A percentile compares a stretch with the other conserved stretches of the same genome.
Conservation (phyloP, 2,113 vertebrate species). For the Taxidea taxus region DNA sequence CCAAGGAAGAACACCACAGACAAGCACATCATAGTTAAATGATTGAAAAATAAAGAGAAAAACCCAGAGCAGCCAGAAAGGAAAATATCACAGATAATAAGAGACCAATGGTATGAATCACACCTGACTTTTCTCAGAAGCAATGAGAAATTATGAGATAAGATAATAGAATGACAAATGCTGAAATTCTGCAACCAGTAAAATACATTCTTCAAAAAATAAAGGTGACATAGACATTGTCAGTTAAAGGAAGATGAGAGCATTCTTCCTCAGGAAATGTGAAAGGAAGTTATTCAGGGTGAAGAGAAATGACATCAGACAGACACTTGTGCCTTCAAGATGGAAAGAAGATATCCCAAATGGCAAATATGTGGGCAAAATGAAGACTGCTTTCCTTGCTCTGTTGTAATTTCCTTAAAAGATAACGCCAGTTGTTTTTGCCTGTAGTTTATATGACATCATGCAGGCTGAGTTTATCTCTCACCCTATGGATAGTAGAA, state of each 20-base stretch:
- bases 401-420: constrained; percentile 5
- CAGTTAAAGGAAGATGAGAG: neutral
- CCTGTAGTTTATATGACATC: neutral
- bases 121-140: neutral
- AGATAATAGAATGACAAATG: neutral
- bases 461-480: neutral
- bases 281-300: neutral
- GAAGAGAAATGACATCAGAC: neutral
- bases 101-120: neutral
- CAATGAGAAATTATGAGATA: neutral
- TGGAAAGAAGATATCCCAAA: neutral
- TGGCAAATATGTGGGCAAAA: neutral
- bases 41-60: neutral
- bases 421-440: neutral
- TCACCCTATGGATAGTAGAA: neutral
- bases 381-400: neutral
- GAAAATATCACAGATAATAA: neutral
- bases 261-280: neutral
- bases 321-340: neutral
- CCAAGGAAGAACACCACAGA: neutral
- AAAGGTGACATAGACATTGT: neutral
- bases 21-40: neutral
- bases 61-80: neutral
- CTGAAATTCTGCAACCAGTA: neutral
- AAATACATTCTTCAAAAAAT: neutral